Conservation (phyloP, 2,888 invertebrate genomes). For the Drosophila fulvimacula region DNA sequence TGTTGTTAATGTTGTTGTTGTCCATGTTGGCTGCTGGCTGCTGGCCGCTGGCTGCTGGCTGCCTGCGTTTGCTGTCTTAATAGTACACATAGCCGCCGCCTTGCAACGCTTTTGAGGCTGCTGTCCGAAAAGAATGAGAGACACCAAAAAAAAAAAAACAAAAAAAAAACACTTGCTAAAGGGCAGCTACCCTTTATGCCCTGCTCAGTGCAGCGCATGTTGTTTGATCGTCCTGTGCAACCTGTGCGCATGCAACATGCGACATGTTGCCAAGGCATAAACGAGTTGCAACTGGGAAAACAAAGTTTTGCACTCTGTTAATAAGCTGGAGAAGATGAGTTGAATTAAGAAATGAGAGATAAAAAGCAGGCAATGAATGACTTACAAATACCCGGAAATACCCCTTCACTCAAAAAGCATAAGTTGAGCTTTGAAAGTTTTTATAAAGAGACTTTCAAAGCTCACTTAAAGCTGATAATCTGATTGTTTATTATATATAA, state of each 20-base stretch:
- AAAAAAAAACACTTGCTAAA: background rate
- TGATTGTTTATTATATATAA: no score
- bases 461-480: no score
- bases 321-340: background rate
- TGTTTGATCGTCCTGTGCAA: slow-evolving; percentile 19
- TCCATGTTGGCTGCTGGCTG: slow-evolving; percentile 42
- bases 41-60: slow-evolving; percentile 47
- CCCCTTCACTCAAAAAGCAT: no score
- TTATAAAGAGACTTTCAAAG: no score
- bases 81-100: slow-evolving; percentile 59
- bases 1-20: slow-evolving; percentile 36
- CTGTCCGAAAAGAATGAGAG: slow-evolving; percentile 3
- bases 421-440: no score
- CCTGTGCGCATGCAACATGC: slow-evolving; percentile 23
- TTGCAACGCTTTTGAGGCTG: slow-evolving; percentile 60
- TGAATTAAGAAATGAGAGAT: background rate
- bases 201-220: background rate
- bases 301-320: background rate
- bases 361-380: background rate
- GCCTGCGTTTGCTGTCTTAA: slow-evolving; percentile 66
- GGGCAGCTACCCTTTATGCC: slow-evolving; percentile 8
- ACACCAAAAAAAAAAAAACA: no score
- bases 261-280: slow-evolving; percentile 23
- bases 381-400: background rate
- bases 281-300: slow-evolving; percentile 1